Conservation (phyloP, 2,113 vertebrate genomes). For the Pipra filicauda region DNA sequence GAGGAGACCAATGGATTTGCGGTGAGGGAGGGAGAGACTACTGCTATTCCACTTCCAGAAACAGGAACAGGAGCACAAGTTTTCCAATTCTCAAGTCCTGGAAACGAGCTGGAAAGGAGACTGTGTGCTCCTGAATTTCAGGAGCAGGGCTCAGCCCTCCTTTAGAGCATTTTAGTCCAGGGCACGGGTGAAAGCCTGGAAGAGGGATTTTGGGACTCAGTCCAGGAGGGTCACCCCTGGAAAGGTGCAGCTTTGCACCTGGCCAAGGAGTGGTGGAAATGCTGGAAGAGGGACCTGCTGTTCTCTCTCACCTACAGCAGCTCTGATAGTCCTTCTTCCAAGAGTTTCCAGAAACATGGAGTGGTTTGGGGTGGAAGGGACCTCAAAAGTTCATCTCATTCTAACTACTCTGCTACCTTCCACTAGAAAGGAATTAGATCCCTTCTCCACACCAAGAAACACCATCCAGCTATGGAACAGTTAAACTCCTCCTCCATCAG, state of each 20-base stretch:
- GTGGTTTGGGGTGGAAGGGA: not conserved
- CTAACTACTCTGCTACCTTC: not conserved
- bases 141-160: not conserved
- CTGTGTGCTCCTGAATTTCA: not conserved
- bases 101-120: not conserved
- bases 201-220: not conserved
- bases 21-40: too few species aligned
- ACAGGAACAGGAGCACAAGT: too few species aligned
- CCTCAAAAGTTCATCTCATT: too few species aligned
- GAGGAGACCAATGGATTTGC: not conserved
- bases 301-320: not conserved
- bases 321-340: not conserved
- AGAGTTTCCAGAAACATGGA: not conserved
- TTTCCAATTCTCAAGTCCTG: not conserved
- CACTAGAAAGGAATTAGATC: not conserved
- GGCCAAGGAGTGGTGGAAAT: not conserved
- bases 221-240: rapidly evolving
- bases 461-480: not conserved
- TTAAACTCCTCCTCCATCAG: not conserved
- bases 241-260: not conserved
- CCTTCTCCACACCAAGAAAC: not conserved
- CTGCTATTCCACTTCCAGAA: too few species aligned
- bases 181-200: not conserved
- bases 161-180: not conserved
- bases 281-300: not conserved